These are phyloP conservation scores for Cosmia trapezina DNA, from an alignment of 2,888 invertebrate species.

Conservation along the genomic window DNA sequence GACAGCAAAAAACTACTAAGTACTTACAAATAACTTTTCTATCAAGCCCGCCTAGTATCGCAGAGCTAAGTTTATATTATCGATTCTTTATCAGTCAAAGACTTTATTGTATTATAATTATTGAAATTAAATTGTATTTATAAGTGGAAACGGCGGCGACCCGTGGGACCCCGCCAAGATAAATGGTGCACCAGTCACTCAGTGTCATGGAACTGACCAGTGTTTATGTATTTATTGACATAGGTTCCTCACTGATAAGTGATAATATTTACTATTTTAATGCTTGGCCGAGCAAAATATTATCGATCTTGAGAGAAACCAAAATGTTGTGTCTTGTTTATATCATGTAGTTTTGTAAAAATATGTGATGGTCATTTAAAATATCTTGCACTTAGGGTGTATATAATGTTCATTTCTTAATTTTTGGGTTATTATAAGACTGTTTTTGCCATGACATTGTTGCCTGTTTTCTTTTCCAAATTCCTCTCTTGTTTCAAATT, in stretches of 20 bases:
- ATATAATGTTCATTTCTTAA: not conserved
- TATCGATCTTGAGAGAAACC: conserved; percentile 5
- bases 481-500: not conserved
- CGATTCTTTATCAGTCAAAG: conserved; percentile 84
- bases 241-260: conserved; percentile 73
- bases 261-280: conserved; percentile 49
- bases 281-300: conserved; percentile 12
- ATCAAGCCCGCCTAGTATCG: conserved; percentile 64
- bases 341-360: not conserved
- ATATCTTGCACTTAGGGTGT: not conserved
- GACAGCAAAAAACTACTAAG: not conserved
- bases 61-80: conserved; percentile 48
- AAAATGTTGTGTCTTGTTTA: conserved; percentile 7
- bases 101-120: conserved; percentile 87
- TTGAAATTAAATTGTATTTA: conserved; percentile 89
- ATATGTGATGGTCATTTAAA: not conserved
- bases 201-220: conserved; percentile 87
- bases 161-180: conserved; percentile 78
- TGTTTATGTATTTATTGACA: conserved; percentile 76
- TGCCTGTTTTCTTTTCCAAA: not conserved
- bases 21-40: conserved; percentile 44
- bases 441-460: not conserved
- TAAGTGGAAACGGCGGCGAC: conserved; percentile 81
- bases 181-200: conserved; percentile 75
- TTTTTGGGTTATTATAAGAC: not conserved